Evolutionary conservation across 2,797 vertebrate genomes (phyloP).

Genomic region (Diplodus puntazzo): DNA sequence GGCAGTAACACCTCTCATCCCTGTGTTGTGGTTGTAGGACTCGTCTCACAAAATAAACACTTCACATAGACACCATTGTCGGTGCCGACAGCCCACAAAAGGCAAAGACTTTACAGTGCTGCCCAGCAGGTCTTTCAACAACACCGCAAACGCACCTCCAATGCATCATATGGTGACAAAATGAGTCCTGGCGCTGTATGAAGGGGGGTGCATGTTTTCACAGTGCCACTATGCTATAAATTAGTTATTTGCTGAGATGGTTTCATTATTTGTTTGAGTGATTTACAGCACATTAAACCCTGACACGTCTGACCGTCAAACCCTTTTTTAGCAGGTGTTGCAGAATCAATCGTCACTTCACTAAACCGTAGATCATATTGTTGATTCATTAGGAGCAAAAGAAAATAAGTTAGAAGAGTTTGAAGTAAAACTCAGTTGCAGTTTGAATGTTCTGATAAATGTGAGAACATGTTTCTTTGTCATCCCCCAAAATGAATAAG

Average conservation of each 20-base stretch:
- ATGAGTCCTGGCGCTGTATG: not conserved
- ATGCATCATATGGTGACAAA: conserved; percentile 4
- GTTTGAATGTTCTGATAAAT: conserved; percentile 1
- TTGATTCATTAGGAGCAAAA: not conserved
- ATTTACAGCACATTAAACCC: not conserved
- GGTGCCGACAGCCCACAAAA: conserved; percentile 26
- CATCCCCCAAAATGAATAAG: not conserved
- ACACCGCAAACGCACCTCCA: conserved; percentile 9
- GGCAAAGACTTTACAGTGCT: conserved; percentile 9
- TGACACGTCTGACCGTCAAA: not conserved
- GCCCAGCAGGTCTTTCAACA: conserved; percentile 2
- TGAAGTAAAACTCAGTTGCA: not conserved
- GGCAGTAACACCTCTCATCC: conserved; percentile 26
- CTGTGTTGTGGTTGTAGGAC: not conserved
- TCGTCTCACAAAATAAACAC: conserved; percentile 43
- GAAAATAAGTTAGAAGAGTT: not conserved
- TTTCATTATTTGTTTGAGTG: not conserved
- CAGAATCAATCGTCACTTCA: not conserved
- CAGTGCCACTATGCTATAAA: not conserved
- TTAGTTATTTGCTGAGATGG: conserved; percentile 1
- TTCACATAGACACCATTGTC: conserved; percentile 7
- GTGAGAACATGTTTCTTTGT: not conserved
- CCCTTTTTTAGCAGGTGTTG: not conserved
- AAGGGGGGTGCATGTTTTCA: conserved; percentile 18
- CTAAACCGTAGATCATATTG: not conserved